Base-by-base conservation (phyloP, 2,888 invertebrate genomes). In the Meliscaeva auricollis region DNA sequence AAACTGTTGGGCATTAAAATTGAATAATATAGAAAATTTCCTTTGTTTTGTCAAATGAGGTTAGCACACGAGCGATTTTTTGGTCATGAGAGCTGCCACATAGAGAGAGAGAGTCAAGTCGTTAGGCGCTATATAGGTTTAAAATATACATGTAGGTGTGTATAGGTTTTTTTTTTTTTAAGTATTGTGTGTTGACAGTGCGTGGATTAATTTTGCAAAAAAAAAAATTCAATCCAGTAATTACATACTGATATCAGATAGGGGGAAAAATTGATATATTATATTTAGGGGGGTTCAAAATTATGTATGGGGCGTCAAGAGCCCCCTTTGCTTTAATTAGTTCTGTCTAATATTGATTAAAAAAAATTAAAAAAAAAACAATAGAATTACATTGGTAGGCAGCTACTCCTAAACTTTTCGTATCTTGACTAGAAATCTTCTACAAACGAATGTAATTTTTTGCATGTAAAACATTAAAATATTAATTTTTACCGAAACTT, bases 21-120 rank as follows among this genome's bases (percentile, higher is more conserved):
- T 85, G 76, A 85, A 85, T 66, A 66, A 50, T 85, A 80, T 85
- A 85, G 85, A 85, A n/a, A 85, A 85, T 85, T 85, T 81, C 87
- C 89, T 88, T 88, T 90, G 90, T 90, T 90, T 90, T 91, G 89
- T 90, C 90, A 90, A 91, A 91, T 91, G 91, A 91, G 91, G 91
- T 91, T 91, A 91, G 81, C 73, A 60, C 32, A 26, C 4, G 50
- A 77, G 60, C 48, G 72, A 52, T 83, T 74, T 83, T 78, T 83
- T 79, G 78, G 83, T 78, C 62, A 74, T 78, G 79, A 78, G 69
- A 69, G 46, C 78, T 83, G 78, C 41, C 41, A 72, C 64, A 58
- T 20, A 62, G 35, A n/a, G n/a, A n/a, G n/a, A n/a, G n/a, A n/a
- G n/a, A 58, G 48, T 54, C 50, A 50, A 58, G 48, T 58, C 20